phyloP scores from a whole-genome alignment of 2,113 vertebrate genomes.

The Syngnathus typhle region DNA sequence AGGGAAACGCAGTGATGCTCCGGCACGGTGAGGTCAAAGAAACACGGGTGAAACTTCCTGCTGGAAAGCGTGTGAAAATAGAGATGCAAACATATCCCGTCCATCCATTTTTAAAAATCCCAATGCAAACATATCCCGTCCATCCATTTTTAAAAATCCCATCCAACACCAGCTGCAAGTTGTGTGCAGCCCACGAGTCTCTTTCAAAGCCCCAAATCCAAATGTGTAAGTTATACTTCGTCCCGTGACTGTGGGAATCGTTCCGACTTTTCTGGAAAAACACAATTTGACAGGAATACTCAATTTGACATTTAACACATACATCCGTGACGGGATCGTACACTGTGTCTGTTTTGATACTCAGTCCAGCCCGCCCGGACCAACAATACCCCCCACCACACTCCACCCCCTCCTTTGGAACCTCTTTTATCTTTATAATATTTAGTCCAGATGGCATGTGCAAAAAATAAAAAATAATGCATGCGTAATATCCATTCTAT shows the following conservation, averaged over 20 bases:
- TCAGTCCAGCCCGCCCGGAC: background rate
- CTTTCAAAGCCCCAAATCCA: too few species aligned
- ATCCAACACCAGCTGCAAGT: too few species aligned
- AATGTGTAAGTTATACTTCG: background rate
- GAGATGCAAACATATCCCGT: background rate
- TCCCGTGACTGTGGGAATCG: background rate
- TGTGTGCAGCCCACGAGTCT: too few species aligned
- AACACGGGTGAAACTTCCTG: constrained; percentile 18
- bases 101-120: background rate
- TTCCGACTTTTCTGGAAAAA: constrained; percentile 14
- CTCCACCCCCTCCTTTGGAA: background rate
- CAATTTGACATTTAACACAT: constrained; percentile 14
- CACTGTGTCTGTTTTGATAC: constrained; percentile 16
- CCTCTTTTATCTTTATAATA: constrained; percentile 38
- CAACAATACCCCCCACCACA: background rate
- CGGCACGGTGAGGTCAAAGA: constrained; percentile 43
- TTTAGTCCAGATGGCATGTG: constrained; percentile 39
- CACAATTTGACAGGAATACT: background rate
- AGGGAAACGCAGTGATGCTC: constrained; percentile 33
- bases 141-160: background rate
- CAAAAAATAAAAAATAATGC: constrained; percentile 3
- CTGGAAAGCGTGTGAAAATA: constrained; percentile 33
- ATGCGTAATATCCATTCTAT: constrained; percentile 18
- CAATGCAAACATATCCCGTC: background rate
- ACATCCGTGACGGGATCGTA: constrained; percentile 17